These are phyloP conservation scores for Malurus melanocephalus DNA, from an alignment of 2,113 vertebrate species.

Conservation along the genomic window DNA sequence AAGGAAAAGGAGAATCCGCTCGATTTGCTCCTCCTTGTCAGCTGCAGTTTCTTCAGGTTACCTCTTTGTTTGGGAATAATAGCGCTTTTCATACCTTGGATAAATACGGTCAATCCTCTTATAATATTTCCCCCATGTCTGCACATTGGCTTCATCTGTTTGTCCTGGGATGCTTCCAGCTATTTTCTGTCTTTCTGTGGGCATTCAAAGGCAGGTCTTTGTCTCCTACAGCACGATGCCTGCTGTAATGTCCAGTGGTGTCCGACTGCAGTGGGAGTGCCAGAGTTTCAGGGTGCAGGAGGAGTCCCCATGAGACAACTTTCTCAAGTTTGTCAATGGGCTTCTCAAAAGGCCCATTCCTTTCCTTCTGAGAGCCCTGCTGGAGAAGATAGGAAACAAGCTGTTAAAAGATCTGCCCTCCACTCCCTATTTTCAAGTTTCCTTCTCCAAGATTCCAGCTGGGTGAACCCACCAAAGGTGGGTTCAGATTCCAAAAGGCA, in stretches of 20 bases:
- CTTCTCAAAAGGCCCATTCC: background rate
- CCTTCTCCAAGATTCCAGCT: background rate
- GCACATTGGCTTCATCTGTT: background rate
- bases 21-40: background rate
- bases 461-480: background rate
- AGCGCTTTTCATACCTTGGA: background rate
- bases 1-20: background rate
- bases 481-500: background rate
- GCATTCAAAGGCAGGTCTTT: background rate
- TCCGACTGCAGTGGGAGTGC: background rate
- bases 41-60: background rate
- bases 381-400: background rate
- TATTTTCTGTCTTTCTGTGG: background rate
- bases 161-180: background rate
- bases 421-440: background rate
- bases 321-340: no score
- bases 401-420: background rate
- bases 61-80: background rate
- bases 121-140: background rate
- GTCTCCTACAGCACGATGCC: background rate
- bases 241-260: accelerated
- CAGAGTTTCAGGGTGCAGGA: background rate
- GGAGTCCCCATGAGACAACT: background rate
- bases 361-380: background rate
- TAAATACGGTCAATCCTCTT: background rate